These are phyloP conservation scores for Apis laboriosa DNA, from an alignment of 1,140 invertebrate genomes.

Conservation along the genomic window DNA sequence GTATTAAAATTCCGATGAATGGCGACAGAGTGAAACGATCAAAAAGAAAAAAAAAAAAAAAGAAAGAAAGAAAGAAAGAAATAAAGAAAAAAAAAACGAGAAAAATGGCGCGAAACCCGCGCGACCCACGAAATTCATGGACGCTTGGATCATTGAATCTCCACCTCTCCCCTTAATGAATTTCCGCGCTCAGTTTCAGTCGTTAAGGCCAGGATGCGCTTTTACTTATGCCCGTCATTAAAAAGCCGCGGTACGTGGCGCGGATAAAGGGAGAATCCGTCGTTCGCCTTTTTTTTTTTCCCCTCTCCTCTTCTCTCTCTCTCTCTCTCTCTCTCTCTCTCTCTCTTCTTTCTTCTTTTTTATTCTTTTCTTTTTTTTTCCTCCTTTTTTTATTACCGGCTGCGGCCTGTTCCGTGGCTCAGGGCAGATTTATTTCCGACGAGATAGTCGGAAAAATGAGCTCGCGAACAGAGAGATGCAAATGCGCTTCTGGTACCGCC, in stretches of 20 bases:
- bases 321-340: too few species aligned
- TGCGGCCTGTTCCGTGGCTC: conserved; percentile 43
- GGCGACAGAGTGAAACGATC: not conserved
- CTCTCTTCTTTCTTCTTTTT: not conserved
- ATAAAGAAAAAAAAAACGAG: too few species aligned
- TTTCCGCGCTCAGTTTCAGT: conserved; percentile 51
- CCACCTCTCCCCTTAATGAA: conserved; percentile 44
- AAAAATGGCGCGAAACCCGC: not conserved
- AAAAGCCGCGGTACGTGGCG: conserved; percentile 47
- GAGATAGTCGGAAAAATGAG: conserved; percentile 55
- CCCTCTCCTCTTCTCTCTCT: too few species aligned
- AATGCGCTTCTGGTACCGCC: conserved; percentile 27
- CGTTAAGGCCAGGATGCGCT: conserved; percentile 57
- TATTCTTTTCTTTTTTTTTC: not conserved
- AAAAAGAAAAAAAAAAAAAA: not conserved
- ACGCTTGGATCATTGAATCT: conserved; percentile 36
- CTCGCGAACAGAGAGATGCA: conserved; percentile 53
- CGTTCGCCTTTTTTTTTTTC: not conserved
- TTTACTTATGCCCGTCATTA: conserved; percentile 60
- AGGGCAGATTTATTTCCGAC: conserved; percentile 54
- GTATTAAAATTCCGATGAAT: not conserved
- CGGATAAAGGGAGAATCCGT: conserved; percentile 38
- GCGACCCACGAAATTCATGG: conserved; percentile 12
- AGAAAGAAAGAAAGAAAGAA: not conserved
- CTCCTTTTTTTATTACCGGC: conserved; percentile 20